A percentile compares a stretch with the other conserved stretches of the same genome.
Conservation (phyloP, 2,888 invertebrate species). For the Kuschelorhynchus macadamiae region DNA sequence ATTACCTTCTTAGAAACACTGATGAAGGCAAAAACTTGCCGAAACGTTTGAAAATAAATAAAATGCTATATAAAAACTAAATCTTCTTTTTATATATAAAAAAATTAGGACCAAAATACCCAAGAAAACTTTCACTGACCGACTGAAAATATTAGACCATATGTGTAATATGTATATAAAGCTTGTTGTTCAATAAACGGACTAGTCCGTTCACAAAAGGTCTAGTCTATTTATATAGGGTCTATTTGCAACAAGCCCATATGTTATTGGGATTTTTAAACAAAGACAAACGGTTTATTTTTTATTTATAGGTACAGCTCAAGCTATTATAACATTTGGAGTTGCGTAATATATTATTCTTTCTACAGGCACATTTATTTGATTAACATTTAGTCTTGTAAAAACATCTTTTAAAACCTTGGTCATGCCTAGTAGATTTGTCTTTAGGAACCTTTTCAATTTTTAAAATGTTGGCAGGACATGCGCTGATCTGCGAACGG, state of each 20-base stretch:
- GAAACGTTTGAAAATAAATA: no score
- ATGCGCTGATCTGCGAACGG: slow-evolving; percentile 33
- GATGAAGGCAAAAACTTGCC: no score
- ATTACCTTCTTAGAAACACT: no score
- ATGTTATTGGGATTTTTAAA: background rate
- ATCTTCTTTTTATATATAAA: no score
- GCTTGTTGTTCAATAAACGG: no score
- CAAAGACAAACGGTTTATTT: slow-evolving; percentile 5
- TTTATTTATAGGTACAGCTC: slow-evolving; percentile 23
- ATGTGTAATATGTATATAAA: no score
- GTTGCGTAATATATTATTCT: slow-evolving; percentile 14
- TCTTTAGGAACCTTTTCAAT: slow-evolving; percentile 41
- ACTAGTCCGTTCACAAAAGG: no score
- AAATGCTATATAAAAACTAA: no score
- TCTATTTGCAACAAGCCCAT: background rate
- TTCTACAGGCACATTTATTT: slow-evolving; percentile 20
- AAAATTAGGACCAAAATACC: no score
- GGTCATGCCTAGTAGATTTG: slow-evolving; percentile 17
- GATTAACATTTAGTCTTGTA: slow-evolving; percentile 20
- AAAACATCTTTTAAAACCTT: slow-evolving; percentile 17
- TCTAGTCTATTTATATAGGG: no score
- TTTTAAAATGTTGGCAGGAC: slow-evolving; percentile 31
- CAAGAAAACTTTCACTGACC: no score
- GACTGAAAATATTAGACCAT: no score
- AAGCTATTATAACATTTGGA: slow-evolving; percentile 24